These are phyloP conservation scores for Pipistrellus pygmaeus DNA, from an alignment of 2,797 vertebrate genomes.

Conservation along the genomic window DNA sequence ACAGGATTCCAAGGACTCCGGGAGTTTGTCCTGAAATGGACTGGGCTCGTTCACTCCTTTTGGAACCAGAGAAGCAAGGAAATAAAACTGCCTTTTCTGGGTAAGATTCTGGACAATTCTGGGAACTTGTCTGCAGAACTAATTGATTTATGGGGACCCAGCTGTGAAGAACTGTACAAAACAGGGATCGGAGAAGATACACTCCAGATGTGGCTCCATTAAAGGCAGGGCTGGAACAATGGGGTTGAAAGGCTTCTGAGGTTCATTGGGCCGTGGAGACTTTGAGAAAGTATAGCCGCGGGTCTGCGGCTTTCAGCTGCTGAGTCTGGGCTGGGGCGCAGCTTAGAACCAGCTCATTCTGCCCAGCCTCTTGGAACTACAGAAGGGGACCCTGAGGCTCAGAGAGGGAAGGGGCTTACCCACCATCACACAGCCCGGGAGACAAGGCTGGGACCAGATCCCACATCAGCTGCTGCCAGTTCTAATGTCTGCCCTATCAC, in stretches of 20 bases:
- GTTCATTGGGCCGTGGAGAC: not conserved
- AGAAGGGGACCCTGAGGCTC: not conserved
- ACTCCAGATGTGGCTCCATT: constrained; percentile 81
- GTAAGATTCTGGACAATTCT: constrained; percentile 75
- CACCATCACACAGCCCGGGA: not conserved
- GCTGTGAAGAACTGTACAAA: constrained; percentile 77
- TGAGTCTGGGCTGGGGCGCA: not conserved
- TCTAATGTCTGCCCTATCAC: not conserved
- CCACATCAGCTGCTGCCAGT: not conserved
- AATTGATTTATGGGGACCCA: constrained; percentile 80
- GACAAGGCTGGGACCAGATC: not conserved
- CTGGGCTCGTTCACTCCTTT: constrained; percentile 1
- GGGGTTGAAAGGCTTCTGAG: constrained; percentile 16
- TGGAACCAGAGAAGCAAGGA: constrained; percentile 61
- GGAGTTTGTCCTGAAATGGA: not conserved
- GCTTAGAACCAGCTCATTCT: not conserved
- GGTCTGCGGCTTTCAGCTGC: not conserved
- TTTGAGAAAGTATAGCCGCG: not conserved
- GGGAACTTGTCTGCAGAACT: constrained; percentile 76
- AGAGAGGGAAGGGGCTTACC: not conserved
- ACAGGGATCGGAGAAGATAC: constrained; percentile 64
- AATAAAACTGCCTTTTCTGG: constrained; percentile 75
- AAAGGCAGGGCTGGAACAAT: constrained; percentile 16
- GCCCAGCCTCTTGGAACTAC: not conserved
- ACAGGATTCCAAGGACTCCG: fast-evolving